A percentile compares a stretch with the other conserved stretches of the same genome.
These are phyloP conservation scores for Artemia sp. DNA, from an alignment of 2,888 invertebrate genomes.

Conservation along the genomic window DNA sequence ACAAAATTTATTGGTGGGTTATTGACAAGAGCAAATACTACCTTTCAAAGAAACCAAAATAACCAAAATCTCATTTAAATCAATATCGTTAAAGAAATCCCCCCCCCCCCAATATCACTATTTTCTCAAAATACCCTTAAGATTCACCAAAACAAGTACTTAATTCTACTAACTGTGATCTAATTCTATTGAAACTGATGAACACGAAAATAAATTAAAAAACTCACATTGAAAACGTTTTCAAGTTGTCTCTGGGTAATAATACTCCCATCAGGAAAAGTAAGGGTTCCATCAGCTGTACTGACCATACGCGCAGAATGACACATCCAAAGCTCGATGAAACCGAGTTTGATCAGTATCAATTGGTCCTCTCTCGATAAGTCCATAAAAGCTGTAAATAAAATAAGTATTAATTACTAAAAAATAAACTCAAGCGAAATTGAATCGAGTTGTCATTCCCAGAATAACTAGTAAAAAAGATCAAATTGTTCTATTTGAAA, in stretches of 20 bases:
- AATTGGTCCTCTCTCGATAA: conserved; percentile 90
- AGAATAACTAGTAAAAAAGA: not conserved
- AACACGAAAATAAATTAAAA: no score
- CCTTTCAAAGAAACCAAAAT: no score
- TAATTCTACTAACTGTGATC: no score
- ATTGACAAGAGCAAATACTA: no score
- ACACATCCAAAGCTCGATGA: conserved; percentile 89
- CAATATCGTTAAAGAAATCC: no score
- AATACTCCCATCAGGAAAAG: conserved; percentile 75
- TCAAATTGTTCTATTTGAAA: not conserved
- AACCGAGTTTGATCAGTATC: conserved; percentile 85
- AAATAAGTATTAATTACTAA: conserved; percentile 6
- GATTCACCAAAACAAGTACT: no score
- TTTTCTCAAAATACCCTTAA: no score
- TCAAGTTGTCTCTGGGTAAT: conserved; percentile 67
- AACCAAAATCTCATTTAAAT: no score
- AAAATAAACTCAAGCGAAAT: not conserved
- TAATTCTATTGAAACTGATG: no score
- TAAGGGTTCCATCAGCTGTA: conserved; percentile 46
- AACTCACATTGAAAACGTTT: conserved; percentile 66
- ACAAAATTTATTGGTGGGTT: no score
- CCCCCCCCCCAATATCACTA: no score
- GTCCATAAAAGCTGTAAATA: conserved; percentile 50
- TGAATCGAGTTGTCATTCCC: not conserved
- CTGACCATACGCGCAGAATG: conserved; percentile 64